These are phyloP conservation scores for Corythornis madagascariensis DNA, from an alignment of 2,113 vertebrate genomes.

Conservation along the genomic window DNA sequence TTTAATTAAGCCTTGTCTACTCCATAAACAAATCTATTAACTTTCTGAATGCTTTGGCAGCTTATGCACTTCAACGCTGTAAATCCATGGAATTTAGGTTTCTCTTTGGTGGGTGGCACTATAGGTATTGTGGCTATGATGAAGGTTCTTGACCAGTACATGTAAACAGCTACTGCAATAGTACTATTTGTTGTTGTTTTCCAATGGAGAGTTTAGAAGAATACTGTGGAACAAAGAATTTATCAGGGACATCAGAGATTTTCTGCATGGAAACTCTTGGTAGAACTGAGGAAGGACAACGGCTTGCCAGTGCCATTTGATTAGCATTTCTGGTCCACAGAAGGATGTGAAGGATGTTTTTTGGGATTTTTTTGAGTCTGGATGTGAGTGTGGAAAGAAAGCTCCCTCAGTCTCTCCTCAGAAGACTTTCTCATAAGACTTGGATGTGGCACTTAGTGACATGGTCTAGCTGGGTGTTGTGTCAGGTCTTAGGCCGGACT, in stretches of 20 bases:
- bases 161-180: neutral
- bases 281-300: neutral
- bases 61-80: neutral
- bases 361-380: neutral
- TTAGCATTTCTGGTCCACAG: neutral
- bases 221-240: neutral
- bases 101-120: neutral
- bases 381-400: neutral
- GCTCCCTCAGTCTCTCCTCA: no score
- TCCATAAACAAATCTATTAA: constrained; percentile 60
- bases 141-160: neutral
- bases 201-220: neutral
- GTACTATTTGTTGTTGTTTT: neutral
- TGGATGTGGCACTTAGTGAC: no score
- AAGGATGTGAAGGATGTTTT: neutral
- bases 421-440: no score
- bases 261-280: neutral
- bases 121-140: neutral
- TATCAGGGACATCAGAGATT: neutral
- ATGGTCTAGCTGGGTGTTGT: no score
- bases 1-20: constrained; percentile 65
- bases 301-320: neutral
- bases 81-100: neutral
- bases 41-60: constrained; percentile 45
- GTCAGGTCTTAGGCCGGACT: no score